Base-by-base conservation (phyloP, 2,888 invertebrate species). In the Lycophotia porphyrea region DNA sequence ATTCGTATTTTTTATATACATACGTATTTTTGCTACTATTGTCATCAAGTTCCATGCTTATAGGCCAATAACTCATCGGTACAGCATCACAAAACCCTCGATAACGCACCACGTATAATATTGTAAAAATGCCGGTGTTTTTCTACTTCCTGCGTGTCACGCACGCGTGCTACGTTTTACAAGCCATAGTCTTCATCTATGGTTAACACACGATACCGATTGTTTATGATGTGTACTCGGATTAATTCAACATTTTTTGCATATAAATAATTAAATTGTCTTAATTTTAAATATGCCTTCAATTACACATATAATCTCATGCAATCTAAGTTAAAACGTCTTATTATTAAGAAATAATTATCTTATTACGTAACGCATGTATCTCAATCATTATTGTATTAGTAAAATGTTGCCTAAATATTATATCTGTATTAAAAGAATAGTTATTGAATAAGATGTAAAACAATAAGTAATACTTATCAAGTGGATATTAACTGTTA, bases 331-430 rank as follows among this genome's bases (percentile, higher is more conserved):
- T 84, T 69, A 49, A 81, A 80, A 71, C 60, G 78, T 67, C n/a
- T 69, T 52, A 69, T 63, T 36, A 47, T 39, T 66, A 83, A 52
- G 49, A 74, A 21, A 63, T 67, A 0, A 66, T 69, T 84, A 71
- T 69, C 78, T 78, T 66, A 73, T 80, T 76, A 68, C 31, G 21
- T 82, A 64, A 47, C 36, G 47, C 67, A 64, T 80, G 42, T 85
- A 76, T 80, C 70, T 84, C 61, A 84, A 77, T 63, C 58, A 81
- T 81, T 64, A 83, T 74, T 74, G 55, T 71, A 86, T 80, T 84
- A 85, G 87, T 64, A 75, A 87, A 86, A 60, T 78, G 88, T 84
- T 87, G 87, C 87, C 86, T 87, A 87, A 87, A 77, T 78, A 87
- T 83, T 78, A 87, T 83, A 76, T 81, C 67, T 80, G 68, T 80